Evolutionary conservation across 2,797 vertebrate genomes (phyloP), one percentile per base, ranked within the genome.

Genomic region (Ctenopoma kingsleyae): DNA sequence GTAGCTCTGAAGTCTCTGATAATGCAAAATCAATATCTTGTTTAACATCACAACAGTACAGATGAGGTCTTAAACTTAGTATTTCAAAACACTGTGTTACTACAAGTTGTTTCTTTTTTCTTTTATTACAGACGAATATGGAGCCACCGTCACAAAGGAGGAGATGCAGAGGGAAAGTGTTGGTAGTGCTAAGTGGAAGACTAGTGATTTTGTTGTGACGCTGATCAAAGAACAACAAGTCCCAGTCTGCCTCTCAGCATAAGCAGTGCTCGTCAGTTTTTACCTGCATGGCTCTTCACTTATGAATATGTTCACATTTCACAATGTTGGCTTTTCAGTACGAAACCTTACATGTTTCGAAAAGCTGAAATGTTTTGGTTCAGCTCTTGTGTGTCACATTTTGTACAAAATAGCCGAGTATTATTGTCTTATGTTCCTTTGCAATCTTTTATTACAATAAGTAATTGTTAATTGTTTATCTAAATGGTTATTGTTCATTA

Each of bases 181-280:
- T 89, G 91, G 81, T 84, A 13, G 81, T 86, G 83, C 90, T 89
- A 87, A 82, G 85, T 93, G 92, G 92, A 93, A 93, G 92, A 93
- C 92, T 93, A 93, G 92, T 93, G 92, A 93, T 93, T 93, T 93
- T 93, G 92, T 93, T 93, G 92, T 93, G 91, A 79, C 3, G 76
- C 77, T 92, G 75, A 83, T 92, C 80, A 78, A 81, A 90, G 78
- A 92, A 93, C 92, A 93, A 93, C 92, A 93, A 93, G 87, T 93
- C 91, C 91, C 92, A 93, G 92, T 93, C 92, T 93, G 81, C 92
- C 92, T 91, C 92, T 92, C 75, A 85, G 89, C 85, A 83, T 84
- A 68, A 85, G 82, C 90, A 87, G 79, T 20, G 67, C 48, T 81
- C 61, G 19, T 75, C 86, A 71, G 69, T 53, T 71, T 48, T n/a